These are phyloP conservation scores for Dryobates pubescens DNA, from an alignment of 2,797 vertebrate species.

Conservation along the genomic window DNA sequence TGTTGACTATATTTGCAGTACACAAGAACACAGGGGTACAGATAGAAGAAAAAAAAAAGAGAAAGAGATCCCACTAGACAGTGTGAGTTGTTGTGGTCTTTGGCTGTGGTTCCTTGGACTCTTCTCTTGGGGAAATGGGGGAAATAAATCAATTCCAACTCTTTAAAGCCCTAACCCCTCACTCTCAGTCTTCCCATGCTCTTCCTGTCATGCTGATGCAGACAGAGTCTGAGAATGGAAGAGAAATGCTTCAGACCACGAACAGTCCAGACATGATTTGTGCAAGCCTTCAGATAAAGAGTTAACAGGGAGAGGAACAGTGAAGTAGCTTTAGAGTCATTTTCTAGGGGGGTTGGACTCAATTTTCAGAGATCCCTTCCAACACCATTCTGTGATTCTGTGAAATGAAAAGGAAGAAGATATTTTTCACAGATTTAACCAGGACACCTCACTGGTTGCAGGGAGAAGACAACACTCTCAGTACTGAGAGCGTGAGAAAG, in stretches of 20 bases:
- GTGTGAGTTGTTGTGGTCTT: fast-evolving
- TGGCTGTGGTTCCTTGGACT: not conserved
- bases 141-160: not conserved
- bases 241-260: not conserved
- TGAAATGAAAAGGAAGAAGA: not conserved
- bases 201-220: not conserved
- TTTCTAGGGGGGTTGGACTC: not conserved
- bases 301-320: not conserved
- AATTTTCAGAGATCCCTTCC: too few relatives aligned
- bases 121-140: not conserved
- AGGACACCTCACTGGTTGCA: not conserved
- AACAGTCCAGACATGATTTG: not conserved
- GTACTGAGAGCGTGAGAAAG: not conserved
- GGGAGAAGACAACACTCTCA: not conserved
- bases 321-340: not conserved
- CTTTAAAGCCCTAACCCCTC: not conserved
- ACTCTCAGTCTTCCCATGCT: not conserved
- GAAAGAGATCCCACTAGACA: not conserved
- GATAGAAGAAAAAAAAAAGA: not conserved
- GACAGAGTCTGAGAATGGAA: not conserved
- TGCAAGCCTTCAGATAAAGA: not conserved
- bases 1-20: not conserved
- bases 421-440: not conserved
- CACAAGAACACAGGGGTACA: fast-evolving
- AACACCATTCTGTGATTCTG: too few relatives aligned